phyloP scores from a whole-genome alignment of 2,113 vertebrate species.

The Hippolais icterina region DNA sequence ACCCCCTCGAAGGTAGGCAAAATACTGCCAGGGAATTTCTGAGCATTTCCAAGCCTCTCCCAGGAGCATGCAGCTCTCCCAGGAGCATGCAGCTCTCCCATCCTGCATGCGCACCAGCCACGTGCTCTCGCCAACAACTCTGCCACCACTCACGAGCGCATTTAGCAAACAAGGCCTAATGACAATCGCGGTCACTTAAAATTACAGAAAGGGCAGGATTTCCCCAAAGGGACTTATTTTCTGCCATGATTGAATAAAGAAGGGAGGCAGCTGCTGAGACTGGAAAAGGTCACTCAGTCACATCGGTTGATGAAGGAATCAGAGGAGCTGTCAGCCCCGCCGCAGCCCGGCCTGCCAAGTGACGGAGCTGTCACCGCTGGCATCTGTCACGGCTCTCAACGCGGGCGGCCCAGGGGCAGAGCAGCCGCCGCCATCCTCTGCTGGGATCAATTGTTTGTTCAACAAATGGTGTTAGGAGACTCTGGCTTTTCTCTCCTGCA shows the following conservation, averaged over 20 bases:
- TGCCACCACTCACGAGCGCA: background rate
- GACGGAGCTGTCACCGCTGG: conserved; percentile 67
- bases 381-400: background rate
- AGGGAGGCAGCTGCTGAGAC: conserved; percentile 66
- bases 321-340: conserved; percentile 75
- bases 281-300: conserved; percentile 79
- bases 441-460: conserved; percentile 47
- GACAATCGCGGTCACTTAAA: conserved; percentile 66
- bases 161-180: conserved; percentile 13
- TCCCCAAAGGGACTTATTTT: conserved; percentile 57
- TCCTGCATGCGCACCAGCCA: accelerated
- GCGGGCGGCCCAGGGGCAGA: background rate
- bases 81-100: background rate
- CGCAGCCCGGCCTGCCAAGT: conserved; percentile 56
- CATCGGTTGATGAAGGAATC: conserved; percentile 71
- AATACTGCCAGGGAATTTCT: background rate
- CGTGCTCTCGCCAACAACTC: accelerated
- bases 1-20: accelerated
- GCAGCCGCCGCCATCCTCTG: background rate
- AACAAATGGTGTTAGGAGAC: conserved; percentile 22
- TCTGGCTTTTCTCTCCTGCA: conserved; percentile 28
- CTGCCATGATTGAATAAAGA: conserved; percentile 73
- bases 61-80: background rate
- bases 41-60: background rate
- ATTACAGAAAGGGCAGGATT: conserved; percentile 53